Evolutionary conservation across 2,888 invertebrate species (phyloP), one percentile per base, ranked within the genome.

Genomic region (Odontocerum albicorne): DNA sequence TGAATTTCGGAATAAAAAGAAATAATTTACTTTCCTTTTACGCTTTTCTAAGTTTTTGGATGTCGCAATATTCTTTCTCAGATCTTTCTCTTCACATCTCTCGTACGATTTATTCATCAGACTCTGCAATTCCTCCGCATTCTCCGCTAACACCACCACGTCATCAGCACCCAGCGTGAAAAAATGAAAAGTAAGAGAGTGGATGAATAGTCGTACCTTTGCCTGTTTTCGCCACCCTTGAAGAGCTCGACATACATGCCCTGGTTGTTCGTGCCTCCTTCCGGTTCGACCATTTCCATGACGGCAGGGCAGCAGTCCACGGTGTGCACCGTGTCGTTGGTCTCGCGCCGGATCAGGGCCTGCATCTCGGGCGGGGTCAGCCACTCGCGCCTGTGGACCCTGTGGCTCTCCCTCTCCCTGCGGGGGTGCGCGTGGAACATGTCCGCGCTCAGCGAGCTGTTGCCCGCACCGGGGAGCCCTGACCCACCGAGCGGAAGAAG

Each of bases 221-320:
- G 87, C 62, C 74, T 78, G 66, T 84, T 84, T 59, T 83, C 81
- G 45, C 83, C 85, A 67, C 87, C 85, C 61, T 87, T 81, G 74
- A 86, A 92, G 16, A 92, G 79, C 64, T 88, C 85, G 44, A 92
- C 86, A 71, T 82, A 85, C 66, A 83, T 79, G 54, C 84, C 86
- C 63, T 85, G 80, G 65, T 83, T 83, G 65, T 88, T 90, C 61
- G 84, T 81, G 63, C 92, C 92, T 47, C 88, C 90, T 59, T 80
- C 78, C 44, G 90, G 91, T 66, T 87, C 85, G 61, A 87, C 84
- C 82, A 88, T 86, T 70, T 90, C 88, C 64, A 84, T 77, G 44
- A 86, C 81, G 20, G 88, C 84, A 35, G 92, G 92, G 72, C 92
- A 93, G 73, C 93, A 93, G 68, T 90, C 89, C 55, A 84, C 83